phyloP scores from a whole-genome alignment of 2,888 invertebrate genomes.

The Volucella inanis region DNA sequence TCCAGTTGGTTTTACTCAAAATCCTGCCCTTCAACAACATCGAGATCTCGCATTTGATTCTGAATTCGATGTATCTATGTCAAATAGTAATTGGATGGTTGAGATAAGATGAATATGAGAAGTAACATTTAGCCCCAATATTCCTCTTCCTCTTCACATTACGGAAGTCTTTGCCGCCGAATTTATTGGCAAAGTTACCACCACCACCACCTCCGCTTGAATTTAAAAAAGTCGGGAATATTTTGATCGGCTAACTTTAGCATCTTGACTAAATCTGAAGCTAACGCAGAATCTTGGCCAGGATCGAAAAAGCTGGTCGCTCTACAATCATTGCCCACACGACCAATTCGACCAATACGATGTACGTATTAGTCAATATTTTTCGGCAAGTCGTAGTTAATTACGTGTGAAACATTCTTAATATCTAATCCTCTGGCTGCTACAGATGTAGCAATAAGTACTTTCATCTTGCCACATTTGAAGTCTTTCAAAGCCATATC shows the following conservation, averaged over 20 bases:
- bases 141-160: constrained; percentile 78
- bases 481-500: constrained; percentile 97
- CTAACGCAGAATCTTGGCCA: constrained; percentile 86
- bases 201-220: constrained; percentile 84
- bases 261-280: constrained; percentile 88
- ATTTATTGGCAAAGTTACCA: constrained; percentile 81
- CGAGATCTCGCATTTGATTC: too few species aligned
- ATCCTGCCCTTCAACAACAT: too few species aligned
- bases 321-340: constrained; percentile 94
- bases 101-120: not conserved
- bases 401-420: constrained; percentile 92
- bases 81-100: too few species aligned
- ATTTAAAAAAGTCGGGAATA: constrained; percentile 90
- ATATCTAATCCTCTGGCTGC: constrained; percentile 97
- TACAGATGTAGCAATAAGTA: constrained; percentile 97
- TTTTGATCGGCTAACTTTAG: constrained; percentile 90
- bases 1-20: too few species aligned
- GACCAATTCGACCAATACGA: constrained; percentile 96
- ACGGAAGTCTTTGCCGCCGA: constrained; percentile 89
- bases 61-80: too few species aligned
- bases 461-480: constrained; percentile 88
- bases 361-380: constrained; percentile 97
- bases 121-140: constrained; percentile 74
- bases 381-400: constrained; percentile 95
- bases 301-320: constrained; percentile 93